These are phyloP conservation scores for Papilio elwesi DNA, from an alignment of 2,888 invertebrate genomes.

Conservation along the genomic window DNA sequence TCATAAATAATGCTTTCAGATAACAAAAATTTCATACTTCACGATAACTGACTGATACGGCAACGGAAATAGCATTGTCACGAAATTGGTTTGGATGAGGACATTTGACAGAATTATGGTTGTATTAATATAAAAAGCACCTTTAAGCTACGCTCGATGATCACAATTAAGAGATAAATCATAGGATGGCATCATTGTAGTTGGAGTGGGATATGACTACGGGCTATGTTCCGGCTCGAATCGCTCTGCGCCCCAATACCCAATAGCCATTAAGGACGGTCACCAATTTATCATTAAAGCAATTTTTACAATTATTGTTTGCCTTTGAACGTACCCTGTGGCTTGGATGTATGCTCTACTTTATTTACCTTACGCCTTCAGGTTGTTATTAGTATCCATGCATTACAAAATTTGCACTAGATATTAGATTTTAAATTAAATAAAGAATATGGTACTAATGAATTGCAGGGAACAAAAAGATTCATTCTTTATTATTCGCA, in stretches of 20 bases:
- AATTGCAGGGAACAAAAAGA: too few relatives aligned
- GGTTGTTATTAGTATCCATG: not conserved
- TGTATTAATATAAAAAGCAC: slow-evolving; percentile 65
- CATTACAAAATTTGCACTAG: too few relatives aligned
- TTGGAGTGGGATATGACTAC: slow-evolving; percentile 80
- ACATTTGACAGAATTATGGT: slow-evolving; percentile 67
- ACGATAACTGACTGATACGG: slow-evolving; percentile 28
- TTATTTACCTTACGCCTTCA: slow-evolving; percentile 27
- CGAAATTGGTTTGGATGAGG: slow-evolving; percentile 48
- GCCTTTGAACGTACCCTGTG: slow-evolving; percentile 59
- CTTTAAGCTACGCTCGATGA: slow-evolving; percentile 66
- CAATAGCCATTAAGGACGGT: slow-evolving; percentile 78
- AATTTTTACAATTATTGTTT: slow-evolving; percentile 83
- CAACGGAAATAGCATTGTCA: slow-evolving; percentile 40
- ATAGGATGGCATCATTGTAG: slow-evolving; percentile 74
- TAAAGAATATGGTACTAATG: not conserved
- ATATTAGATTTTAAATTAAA: too few relatives aligned
- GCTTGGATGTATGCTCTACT: slow-evolving; percentile 64
- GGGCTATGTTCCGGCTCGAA: slow-evolving; percentile 69
- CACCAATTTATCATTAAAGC: slow-evolving; percentile 84
- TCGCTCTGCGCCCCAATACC: slow-evolving; percentile 73
- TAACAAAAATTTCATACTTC: slow-evolving; percentile 34
- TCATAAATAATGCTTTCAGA: slow-evolving; percentile 17
- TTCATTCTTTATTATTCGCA: too few relatives aligned
- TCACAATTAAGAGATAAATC: slow-evolving; percentile 82